phyloP scores from a whole-genome alignment of 2,888 invertebrate genomes.

The Nemotelus nigrinus region DNA sequence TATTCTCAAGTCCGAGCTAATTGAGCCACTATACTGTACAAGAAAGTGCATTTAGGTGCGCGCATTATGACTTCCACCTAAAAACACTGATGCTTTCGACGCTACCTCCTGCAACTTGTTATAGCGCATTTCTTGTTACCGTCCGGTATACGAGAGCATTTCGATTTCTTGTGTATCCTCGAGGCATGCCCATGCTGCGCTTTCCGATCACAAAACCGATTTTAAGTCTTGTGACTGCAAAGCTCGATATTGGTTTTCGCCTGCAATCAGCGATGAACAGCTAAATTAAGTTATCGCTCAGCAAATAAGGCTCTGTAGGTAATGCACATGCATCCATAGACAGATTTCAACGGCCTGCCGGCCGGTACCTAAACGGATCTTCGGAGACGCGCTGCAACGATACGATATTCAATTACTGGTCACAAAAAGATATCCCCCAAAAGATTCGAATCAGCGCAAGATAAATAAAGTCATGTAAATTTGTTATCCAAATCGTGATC shows the following conservation, averaged over 20 bases:
- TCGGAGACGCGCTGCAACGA: background rate
- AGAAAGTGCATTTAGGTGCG: conserved; percentile 26
- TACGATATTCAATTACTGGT: background rate
- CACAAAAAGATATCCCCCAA: conserved; percentile 40
- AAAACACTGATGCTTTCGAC: conserved; percentile 29
- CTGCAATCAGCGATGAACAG: conserved; percentile 41
- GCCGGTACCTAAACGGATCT: background rate
- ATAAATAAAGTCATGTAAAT: conserved; percentile 54
- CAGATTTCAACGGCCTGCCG: conserved; percentile 5
- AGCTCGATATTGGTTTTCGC: conserved; percentile 26
- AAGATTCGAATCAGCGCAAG: conserved; percentile 50
- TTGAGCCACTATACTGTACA: conserved; percentile 29
- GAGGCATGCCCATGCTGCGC: conserved; percentile 12
- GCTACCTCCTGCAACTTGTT: conserved; percentile 5
- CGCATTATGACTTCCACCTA: conserved; percentile 35
- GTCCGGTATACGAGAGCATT: background rate
- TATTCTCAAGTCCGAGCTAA: background rate
- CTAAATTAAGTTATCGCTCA: conserved; percentile 55
- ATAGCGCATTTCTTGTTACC: background rate
- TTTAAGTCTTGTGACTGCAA: conserved; percentile 41
- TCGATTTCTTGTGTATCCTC: background rate
- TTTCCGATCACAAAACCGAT: conserved; percentile 30
- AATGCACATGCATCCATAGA: conserved; percentile 8
- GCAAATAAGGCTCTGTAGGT: conserved; percentile 48
- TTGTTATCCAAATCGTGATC: conserved; percentile 56